Evolutionary conservation across 92 coral and sea anemone species (phyloP), one percentile per base, ranked within the genome.

Genomic region (Bergia puertoricense): DNA sequence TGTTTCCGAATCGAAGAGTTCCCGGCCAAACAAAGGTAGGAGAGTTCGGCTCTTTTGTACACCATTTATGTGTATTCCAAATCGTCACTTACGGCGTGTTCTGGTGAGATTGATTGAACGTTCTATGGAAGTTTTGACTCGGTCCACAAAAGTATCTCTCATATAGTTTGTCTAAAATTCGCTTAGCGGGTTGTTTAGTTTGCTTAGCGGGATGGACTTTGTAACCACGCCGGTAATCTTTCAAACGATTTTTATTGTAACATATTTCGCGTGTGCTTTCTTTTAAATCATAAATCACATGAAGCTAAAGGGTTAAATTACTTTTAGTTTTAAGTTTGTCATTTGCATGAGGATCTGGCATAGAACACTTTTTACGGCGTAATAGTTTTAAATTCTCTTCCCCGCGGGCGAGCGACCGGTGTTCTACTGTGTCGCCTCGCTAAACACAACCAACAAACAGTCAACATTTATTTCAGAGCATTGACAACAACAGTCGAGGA

Each of bases 111-210:
- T 46, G 39, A 20, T 80, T 11, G 4, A 57, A 39, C 41, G 4
- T 54, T 80, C 36, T 37, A 9, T 38, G 1, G 20, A 56, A 6
- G 72, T 80, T 54, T 8, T 37, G 39, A 20, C 42, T 80, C 82
- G 14, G 15, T 8, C 13, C 7, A 38, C 36, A 56, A 41, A 56
- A 16, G 38, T 30, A 38, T 56, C 23, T 50, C 68, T 57, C 73
- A 57, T 36, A 37, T 41, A 77, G 56, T 77, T 77, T 77, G 43
- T 80, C 77, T 38, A 54, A 51, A 57, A 38, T 22, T 36, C 20
- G 38, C 30, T 14, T 18, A 57, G 36, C 85, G 57, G 85, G 85
- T 80, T 38, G 85, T 80, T 80, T 56, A 54, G 85, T 80, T 80
- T 56, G 80, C 46, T 74, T 37, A 74, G 42, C 80, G n/a, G 37